These are phyloP conservation scores for Actenoides lindsayi DNA, from an alignment of 2,113 vertebrate genomes.

Conservation along the genomic window DNA sequence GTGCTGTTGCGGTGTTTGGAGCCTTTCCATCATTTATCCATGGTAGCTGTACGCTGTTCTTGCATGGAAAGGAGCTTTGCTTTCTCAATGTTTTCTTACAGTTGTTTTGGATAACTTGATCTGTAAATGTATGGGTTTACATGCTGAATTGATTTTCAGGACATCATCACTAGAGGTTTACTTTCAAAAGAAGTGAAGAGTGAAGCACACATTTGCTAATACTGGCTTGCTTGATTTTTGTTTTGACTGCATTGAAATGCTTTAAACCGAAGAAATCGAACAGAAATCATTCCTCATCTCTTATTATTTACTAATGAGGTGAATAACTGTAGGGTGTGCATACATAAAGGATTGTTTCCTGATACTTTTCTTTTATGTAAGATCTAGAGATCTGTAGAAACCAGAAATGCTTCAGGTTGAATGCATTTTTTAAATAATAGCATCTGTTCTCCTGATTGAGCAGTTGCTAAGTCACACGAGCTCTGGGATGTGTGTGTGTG, in stretches of 20 bases:
- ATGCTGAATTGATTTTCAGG: neutral
- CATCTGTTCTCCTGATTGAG: neutral
- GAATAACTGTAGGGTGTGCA: neutral
- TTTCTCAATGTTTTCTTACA: neutral
- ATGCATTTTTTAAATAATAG: slow-evolving; percentile 1
- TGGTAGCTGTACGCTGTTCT: neutral
- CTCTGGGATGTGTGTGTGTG: neutral
- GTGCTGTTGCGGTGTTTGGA: neutral
- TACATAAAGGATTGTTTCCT: neutral
- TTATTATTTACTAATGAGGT: neutral
- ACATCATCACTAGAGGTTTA: neutral
- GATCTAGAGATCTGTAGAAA: neutral
- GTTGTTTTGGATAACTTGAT: neutral
- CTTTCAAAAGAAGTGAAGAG: neutral
- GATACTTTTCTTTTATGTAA: neutral
- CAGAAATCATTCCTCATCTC: neutral
- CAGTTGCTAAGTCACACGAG: neutral
- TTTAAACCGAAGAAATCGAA: neutral
- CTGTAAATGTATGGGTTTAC: neutral
- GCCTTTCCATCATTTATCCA: neutral
- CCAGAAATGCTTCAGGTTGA: neutral
- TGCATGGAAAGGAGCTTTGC: neutral
- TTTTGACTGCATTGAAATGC: neutral
- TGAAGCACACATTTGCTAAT: neutral
- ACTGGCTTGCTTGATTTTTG: neutral